Evolutionary conservation across 2,797 vertebrate species (phyloP).

Genomic region (Sylvilagus floridanus): DNA sequence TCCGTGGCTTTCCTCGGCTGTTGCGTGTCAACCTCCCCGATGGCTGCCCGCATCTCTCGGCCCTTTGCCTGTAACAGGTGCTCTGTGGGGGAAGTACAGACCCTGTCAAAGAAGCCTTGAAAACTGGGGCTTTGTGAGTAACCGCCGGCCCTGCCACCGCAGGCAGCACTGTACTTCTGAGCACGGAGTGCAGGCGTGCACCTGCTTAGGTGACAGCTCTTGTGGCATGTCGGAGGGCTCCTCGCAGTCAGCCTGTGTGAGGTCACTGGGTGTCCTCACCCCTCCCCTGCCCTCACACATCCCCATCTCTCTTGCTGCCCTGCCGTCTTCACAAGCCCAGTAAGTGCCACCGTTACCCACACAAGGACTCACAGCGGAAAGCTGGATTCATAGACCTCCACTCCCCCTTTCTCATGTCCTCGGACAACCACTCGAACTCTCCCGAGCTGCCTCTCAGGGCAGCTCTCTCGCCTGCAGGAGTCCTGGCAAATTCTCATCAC

Average conservation of each 20-base stretch:
- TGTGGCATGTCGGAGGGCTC: background rate
- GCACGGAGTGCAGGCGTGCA: background rate
- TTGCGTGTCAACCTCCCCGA: constrained; percentile 13
- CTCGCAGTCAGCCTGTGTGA: background rate
- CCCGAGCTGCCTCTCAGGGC: background rate
- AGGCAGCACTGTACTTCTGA: background rate
- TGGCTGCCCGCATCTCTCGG: constrained; percentile 51
- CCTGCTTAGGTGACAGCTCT: background rate
- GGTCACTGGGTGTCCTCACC: background rate
- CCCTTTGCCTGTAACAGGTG: background rate
- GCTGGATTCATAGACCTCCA: background rate
- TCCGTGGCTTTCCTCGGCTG: constrained; percentile 45
- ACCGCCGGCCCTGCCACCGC: background rate
- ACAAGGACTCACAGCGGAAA: background rate
- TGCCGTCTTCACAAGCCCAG: background rate
- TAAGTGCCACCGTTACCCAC: background rate
- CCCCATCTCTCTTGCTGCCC: background rate
- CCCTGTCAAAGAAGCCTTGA: background rate
- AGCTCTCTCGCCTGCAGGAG: background rate
- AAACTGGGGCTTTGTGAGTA: background rate
- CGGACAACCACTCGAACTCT: background rate
- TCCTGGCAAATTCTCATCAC: background rate
- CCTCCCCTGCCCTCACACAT: background rate
- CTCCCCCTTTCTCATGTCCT: background rate
- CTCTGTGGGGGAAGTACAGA: background rate